These are phyloP conservation scores for Dunckerocampus dactyliophorus DNA, from an alignment of 2,113 vertebrate species.

Conservation along the genomic window DNA sequence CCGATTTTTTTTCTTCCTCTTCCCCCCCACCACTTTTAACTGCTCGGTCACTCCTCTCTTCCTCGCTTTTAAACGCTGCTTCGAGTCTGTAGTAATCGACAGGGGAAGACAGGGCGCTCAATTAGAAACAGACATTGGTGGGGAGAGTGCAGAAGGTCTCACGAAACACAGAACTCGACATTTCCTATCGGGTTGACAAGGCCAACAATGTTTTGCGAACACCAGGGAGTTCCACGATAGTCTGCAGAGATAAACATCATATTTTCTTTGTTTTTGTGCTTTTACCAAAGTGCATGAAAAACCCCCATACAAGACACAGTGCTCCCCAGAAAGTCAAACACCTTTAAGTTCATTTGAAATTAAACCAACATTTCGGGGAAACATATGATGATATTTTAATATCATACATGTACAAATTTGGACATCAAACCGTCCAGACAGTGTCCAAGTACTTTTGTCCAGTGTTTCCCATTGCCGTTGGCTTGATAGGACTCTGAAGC, in stretches of 20 bases:
- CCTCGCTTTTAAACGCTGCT: constrained; percentile 25
- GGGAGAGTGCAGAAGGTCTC: constrained; percentile 43
- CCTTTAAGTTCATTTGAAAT: too few relatives aligned
- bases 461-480: too few relatives aligned
- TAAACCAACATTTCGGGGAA: too few relatives aligned
- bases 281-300: constrained; percentile 15
- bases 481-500: too few relatives aligned
- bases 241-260: constrained; percentile 33
- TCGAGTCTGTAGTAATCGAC: constrained; percentile 53
- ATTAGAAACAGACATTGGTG: constrained; percentile 56
- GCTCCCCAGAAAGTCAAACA: too few relatives aligned
- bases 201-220: constrained; percentile 24
- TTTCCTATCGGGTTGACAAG: constrained; percentile 32
- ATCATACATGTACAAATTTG: too few relatives aligned
- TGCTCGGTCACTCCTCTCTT: constrained; percentile 46
- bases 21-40: constrained; percentile 29
- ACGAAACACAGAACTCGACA: constrained; percentile 52
- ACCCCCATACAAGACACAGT: neutral
- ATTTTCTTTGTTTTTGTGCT: constrained; percentile 14
- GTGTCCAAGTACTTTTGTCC: too few relatives aligned
- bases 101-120: constrained; percentile 34
- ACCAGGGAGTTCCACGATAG: constrained; percentile 23
- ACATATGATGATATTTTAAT: too few relatives aligned
- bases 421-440: too few relatives aligned
- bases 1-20: constrained; percentile 26